Conservation (phyloP, 2,113 vertebrate genomes). For the Todiramphus chloris region DNA sequence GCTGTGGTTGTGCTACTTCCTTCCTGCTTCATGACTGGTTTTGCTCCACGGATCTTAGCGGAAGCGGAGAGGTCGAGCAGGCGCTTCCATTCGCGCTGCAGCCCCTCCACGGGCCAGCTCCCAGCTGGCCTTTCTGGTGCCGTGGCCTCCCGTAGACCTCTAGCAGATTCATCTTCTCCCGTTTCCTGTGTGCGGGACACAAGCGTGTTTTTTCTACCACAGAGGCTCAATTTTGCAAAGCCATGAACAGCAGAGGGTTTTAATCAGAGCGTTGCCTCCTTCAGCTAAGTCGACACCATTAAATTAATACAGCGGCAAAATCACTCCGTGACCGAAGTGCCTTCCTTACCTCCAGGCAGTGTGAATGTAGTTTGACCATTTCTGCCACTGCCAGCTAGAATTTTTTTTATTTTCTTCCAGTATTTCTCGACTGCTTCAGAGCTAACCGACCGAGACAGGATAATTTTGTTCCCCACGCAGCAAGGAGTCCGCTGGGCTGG, state of each 20-base stretch:
- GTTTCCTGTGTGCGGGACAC: slow-evolving; percentile 56
- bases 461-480: background rate
- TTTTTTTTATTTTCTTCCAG: background rate
- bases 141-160: slow-evolving; percentile 25
- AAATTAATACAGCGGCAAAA: background rate
- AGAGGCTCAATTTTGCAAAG: background rate
- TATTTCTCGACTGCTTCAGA: background rate
- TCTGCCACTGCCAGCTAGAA: background rate
- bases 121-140: background rate
- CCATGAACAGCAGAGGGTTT: background rate
- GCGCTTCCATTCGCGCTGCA: background rate
- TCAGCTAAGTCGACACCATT: background rate
- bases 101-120: slow-evolving; percentile 1
- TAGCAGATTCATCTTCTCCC: slow-evolving; percentile 52
- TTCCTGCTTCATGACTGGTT: background rate
- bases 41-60: background rate
- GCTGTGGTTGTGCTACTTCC: slow-evolving; percentile 6
- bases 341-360: background rate
- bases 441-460: background rate
- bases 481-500: background rate
- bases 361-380: background rate
- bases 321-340: background rate
- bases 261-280: background rate
- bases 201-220: background rate
- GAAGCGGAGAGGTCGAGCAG: background rate